These are phyloP conservation scores for Eurystomus gularis DNA, from an alignment of 2,113 vertebrate species.

Conservation along the genomic window DNA sequence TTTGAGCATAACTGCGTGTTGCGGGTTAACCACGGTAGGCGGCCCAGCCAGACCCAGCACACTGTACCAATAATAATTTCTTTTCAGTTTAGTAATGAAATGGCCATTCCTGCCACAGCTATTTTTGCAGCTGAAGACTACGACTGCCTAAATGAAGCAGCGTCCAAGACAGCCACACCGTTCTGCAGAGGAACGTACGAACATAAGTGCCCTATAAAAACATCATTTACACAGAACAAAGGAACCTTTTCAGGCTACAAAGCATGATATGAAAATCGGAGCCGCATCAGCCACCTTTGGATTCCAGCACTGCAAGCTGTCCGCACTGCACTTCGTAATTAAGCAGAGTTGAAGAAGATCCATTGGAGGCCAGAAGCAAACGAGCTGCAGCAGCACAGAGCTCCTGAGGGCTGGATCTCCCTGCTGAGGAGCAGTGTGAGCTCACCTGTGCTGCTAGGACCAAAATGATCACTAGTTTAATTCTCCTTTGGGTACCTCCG, in stretches of 20 bases:
- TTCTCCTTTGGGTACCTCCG: not conserved
- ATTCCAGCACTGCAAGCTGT: not conserved
- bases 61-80: not conserved
- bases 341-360: not conserved
- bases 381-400: not conserved
- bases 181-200: not conserved
- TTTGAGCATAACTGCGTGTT: not conserved
- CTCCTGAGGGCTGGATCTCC: not conserved
- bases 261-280: not conserved
- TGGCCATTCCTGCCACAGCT: not conserved
- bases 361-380: not conserved
- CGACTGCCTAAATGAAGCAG: not conserved
- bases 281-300: not conserved
- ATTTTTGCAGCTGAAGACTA: not conserved
- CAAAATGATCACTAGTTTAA: not conserved
- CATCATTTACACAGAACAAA: not conserved
- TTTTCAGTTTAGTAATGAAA: not conserved
- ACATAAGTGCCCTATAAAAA: not conserved
- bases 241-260: not conserved
- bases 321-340: not conserved
- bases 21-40: not conserved
- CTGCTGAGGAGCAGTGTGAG: not conserved
- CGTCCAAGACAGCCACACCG: not conserved
- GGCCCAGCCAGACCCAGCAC: not conserved
- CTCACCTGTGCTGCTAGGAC: not conserved